Base-by-base conservation (phyloP, 1,140 invertebrate genomes). In the Stenopsyche tienmushanensis region DNA sequence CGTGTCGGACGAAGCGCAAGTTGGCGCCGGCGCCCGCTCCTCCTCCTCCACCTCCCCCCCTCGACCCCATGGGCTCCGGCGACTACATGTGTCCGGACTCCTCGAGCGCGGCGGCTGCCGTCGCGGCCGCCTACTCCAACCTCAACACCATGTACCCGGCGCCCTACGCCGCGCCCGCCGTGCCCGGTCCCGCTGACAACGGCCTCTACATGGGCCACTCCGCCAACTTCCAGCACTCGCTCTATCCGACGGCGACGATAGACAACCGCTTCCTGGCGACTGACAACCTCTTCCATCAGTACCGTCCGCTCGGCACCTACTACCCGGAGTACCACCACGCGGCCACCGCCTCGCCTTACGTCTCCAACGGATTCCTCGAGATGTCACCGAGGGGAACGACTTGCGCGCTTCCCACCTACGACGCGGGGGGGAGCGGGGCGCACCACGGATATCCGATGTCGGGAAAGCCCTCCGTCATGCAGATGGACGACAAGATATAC, bases 1-100 rank as follows among this genome's bases (percentile, higher is more conserved):
- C 92, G 1, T 96, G 93, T 76, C 84, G 93, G 57, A 92, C 90
- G 62, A 97, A 97, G 76, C 85, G 93, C 72, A 94, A 95, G 81
- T 80, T 91, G 21, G 83, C 88, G 13, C 80, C 75, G 9, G 80
- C 76, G 1, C 78, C 77, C 18, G 76, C 75, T 64, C 82, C 78
- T 66, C 50, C 67, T 72, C 0, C 67, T 78, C 66, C 75, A 76
- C 26, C 81, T 67, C 69, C 80, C 64, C 72, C 75, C 0, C 72
- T 76, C 24, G 75, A 76, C 69, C 53, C 74, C 3, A 75, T 76
- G 73, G 78, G 82, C 2, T 74, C 77, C 0, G 74, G 77, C 1
- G 77, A 80, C 54, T 81, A 80, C 63, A 65, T 80, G 69, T 78
- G 78, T 10, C 77, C 89, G 26, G 80, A 87, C 13, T 76, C 86